Evolutionary conservation across 2,113 vertebrate genomes (phyloP).

Genomic region (Acanthochromis polyacanthus): DNA sequence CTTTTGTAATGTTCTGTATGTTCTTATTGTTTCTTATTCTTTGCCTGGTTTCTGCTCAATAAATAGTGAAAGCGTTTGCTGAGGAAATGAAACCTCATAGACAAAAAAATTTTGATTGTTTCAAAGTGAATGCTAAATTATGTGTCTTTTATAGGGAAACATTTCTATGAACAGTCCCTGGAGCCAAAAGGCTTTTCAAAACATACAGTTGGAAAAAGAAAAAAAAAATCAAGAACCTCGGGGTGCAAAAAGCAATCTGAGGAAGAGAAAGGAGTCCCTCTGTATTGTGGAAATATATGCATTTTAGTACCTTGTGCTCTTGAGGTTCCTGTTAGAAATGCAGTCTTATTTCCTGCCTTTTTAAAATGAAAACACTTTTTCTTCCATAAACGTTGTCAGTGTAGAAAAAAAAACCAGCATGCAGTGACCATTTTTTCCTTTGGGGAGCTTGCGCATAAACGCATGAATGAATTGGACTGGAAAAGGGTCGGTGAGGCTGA

Average conservation of each 20-base stretch:
- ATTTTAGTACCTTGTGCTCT: too few relatives aligned
- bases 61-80: neutral
- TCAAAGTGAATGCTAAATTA: slow-evolving; percentile 20
- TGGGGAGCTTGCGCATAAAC: neutral
- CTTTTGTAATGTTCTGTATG: neutral
- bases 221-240: neutral
- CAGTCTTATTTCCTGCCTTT: too few relatives aligned
- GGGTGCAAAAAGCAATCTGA: slow-evolving; percentile 17
- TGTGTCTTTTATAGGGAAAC: neutral
- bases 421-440: neutral
- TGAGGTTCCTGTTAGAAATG: too few relatives aligned
- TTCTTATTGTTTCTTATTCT: neutral
- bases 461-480: neutral
- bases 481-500: slow-evolving; percentile 16
- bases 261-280: neutral
- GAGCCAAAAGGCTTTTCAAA: slow-evolving; percentile 4
- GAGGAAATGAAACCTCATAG: neutral
- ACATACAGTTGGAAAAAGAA: neutral
- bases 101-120: neutral
- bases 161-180: neutral
- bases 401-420: too few relatives aligned
- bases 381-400: too few relatives aligned
- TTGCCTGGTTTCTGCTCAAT: neutral
- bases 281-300: neutral
- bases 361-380: too few relatives aligned